Conservation (phyloP, 1,140 invertebrate genomes). For the Trichonephila clavata region DNA sequence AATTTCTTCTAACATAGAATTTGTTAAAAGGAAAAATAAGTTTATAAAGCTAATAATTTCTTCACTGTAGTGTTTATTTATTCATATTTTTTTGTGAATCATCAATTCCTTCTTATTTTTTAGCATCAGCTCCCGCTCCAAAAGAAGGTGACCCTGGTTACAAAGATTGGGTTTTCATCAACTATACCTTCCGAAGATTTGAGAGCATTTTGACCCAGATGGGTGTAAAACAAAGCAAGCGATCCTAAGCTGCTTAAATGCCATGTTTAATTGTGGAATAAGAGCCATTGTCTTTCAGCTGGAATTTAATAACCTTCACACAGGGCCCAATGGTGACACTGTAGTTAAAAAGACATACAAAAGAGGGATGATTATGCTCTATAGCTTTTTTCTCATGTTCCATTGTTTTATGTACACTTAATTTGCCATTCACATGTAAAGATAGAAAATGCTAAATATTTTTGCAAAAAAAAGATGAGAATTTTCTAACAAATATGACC, state of each 20-base stretch:
- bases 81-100: no score
- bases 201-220: conserved; percentile 94
- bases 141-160: conserved; percentile 84
- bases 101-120: conserved; percentile 79
- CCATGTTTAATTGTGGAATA: conserved; percentile 2
- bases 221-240: conserved; percentile 79
- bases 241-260: conserved; percentile 3
- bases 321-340: conserved; percentile 39
- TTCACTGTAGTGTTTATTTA: no score
- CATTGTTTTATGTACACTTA: conserved; percentile 12
- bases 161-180: conserved; percentile 99
- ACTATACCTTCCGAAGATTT: conserved; percentile 99
- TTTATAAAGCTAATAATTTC: no score
- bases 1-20: no score
- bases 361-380: conserved; percentile 7
- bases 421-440: conserved; percentile 40
- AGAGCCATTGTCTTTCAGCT: conserved; percentile 48
- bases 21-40: no score
- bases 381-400: conserved; percentile 38
- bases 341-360: conserved; percentile 1
- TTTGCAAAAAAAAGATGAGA: conserved; percentile 2
- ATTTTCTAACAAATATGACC: no score
- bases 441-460: conserved; percentile 51
- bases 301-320: conserved; percentile 30
- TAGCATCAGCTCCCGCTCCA: conserved; percentile 85